A percentile compares a stretch with the other conserved stretches of the same genome.
Evolutionary conservation across 1,140 invertebrate genomes (phyloP).

Genomic region (Trichomalopsis sarcophagae): DNA sequence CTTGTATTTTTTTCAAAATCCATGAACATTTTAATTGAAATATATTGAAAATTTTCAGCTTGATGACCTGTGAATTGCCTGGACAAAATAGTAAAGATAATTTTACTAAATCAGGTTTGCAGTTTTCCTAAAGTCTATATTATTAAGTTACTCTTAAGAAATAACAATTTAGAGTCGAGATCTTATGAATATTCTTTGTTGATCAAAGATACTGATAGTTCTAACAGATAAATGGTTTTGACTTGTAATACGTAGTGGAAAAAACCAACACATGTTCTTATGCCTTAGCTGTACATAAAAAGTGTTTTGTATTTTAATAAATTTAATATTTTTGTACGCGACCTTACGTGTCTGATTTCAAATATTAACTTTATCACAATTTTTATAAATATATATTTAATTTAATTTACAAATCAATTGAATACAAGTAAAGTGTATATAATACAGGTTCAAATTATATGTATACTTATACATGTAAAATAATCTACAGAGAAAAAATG

Average conservation of each 20-base stretch:
- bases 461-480: not conserved
- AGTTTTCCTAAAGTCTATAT: too few relatives aligned
- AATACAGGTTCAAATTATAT: not conserved
- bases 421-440: too few relatives aligned
- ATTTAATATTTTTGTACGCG: not conserved
- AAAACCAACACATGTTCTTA: too few relatives aligned
- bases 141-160: too few relatives aligned
- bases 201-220: not conserved
- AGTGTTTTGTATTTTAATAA: not conserved
- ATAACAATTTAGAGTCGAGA: not conserved
- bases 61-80: not conserved
- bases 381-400: not conserved
- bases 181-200: not conserved
- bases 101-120: too few relatives aligned
- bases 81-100: too few relatives aligned
- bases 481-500: too few relatives aligned
- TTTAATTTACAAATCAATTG: not conserved
- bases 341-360: too few relatives aligned
- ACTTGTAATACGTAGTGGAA: too few relatives aligned
- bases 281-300: too few relatives aligned
- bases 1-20: constrained; percentile 3
- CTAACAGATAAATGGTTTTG: too few relatives aligned
- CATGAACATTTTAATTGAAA: not conserved
- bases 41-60: not conserved
- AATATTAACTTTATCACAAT: not conserved